Evolutionary conservation across 1,140 invertebrate genomes (phyloP).

Genomic region (Teleopsis dalmanni): DNA sequence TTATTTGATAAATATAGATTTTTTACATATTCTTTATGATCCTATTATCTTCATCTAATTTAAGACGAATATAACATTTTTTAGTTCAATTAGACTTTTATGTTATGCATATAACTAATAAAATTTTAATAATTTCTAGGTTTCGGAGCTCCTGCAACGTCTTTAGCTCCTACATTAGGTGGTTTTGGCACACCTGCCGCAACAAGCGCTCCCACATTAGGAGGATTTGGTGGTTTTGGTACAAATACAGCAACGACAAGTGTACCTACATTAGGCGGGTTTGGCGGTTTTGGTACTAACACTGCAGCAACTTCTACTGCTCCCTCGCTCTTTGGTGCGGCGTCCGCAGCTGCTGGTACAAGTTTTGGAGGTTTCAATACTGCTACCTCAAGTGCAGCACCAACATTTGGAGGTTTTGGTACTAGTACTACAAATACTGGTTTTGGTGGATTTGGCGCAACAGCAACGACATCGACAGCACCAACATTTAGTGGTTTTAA

Average conservation of each 20-base stretch:
- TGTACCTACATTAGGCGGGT: slow-evolving; percentile 26
- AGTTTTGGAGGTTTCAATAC: slow-evolving; percentile 47
- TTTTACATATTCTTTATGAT: slow-evolving; percentile 31
- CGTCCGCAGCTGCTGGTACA: slow-evolving; percentile 20
- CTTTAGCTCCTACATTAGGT: slow-evolving; percentile 44
- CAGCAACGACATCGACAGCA: slow-evolving; percentile 15
- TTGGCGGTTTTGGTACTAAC: slow-evolving; percentile 47
- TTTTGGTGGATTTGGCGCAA: slow-evolving; percentile 29
- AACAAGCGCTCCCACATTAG: slow-evolving; percentile 38
- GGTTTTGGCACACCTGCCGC: slow-evolving; percentile 47
- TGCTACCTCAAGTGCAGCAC: slow-evolving; percentile 38
- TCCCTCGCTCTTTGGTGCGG: too few species aligned
- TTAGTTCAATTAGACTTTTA: slow-evolving; percentile 14
- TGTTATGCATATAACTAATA: slow-evolving; percentile 17
- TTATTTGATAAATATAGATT: background rate
- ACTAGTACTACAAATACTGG: slow-evolving; percentile 40
- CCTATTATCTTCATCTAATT: slow-evolving; percentile 24
- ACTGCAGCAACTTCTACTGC: too few species aligned
- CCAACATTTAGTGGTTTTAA: slow-evolving; percentile 32
- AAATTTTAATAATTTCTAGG: too few species aligned
- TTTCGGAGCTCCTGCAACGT: slow-evolving; percentile 49
- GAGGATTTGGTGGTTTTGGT: slow-evolving; percentile 24
- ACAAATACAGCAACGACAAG: slow-evolving; percentile 35
- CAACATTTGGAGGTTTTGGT: slow-evolving; percentile 49
- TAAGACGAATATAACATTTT: slow-evolving; percentile 17